These are phyloP conservation scores for Dendrocincla fuliginosa DNA, from an alignment of 2,797 vertebrate species.

Conservation along the genomic window DNA sequence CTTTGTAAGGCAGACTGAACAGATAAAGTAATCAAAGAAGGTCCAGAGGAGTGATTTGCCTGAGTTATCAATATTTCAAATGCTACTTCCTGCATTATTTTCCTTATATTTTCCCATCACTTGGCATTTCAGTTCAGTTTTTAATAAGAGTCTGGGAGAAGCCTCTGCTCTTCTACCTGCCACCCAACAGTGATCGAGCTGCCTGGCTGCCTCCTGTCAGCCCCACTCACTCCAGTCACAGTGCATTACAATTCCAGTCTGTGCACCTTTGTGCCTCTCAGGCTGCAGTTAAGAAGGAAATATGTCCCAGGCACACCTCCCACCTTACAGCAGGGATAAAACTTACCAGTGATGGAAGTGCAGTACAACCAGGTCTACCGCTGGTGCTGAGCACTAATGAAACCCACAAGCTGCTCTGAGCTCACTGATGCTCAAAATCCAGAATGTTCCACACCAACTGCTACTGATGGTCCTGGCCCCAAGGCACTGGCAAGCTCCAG, in stretches of 20 bases:
- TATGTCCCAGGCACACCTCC: background rate
- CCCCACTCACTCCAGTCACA: constrained; percentile 2
- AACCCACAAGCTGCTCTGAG: background rate
- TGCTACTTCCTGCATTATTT: background rate
- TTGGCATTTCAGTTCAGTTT: background rate
- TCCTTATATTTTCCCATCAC: background rate
- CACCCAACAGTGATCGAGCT: background rate
- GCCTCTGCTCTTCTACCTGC: background rate
- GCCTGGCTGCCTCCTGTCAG: constrained; percentile 42
- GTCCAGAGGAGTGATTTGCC: constrained; percentile 34
- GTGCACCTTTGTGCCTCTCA: constrained; percentile 19
- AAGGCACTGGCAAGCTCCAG: background rate
- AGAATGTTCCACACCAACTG: fast-evolving
- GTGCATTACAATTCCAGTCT: background rate
- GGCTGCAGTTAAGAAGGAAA: constrained; percentile 53
- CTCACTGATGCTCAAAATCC: background rate
- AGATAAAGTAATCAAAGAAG: constrained; percentile 22
- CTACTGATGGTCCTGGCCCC: background rate
- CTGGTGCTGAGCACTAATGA: background rate
- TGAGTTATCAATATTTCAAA: constrained; percentile 36
- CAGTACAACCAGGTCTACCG: background rate
- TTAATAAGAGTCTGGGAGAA: background rate
- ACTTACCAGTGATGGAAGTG: background rate
- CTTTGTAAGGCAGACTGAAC: constrained; percentile 16
- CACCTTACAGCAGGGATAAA: background rate